Base-by-base conservation (phyloP, 1,140 invertebrate genomes). In the Halictus rubicundus region DNA sequence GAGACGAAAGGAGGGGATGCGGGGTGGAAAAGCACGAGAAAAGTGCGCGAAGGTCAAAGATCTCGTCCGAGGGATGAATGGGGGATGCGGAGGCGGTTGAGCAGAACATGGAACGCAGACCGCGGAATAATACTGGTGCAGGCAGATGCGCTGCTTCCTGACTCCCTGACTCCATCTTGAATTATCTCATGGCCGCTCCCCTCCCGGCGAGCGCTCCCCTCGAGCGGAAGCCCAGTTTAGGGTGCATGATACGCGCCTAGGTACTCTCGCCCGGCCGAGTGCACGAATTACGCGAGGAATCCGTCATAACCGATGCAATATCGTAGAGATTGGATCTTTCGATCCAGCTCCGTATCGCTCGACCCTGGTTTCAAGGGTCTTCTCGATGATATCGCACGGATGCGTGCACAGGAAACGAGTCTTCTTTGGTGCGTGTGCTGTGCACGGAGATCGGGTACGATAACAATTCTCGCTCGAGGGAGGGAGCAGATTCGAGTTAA, bases 151-250 rank as follows among this genome's bases (percentile, higher is more conserved):
- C 77, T 32, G 68, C 68, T 80, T 77, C 63, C 88, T 92, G 91
- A 92, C 92, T 92, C 87, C 77, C 76, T 91, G 91, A 92, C 92
- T 92, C 90, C 89, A 92, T 92, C 87, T 92, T 92, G 91, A 92
- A 91, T 91, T 87, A 90, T 90, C 88, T 88, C 82, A 74, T 87
- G 81, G 76, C 81, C 59, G 81, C 87, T 85, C 86, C 86, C 81
- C 73, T 77, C 69, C 76, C 54, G 59, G 32, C 10, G 32, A n/a
- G 23, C 32, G 59, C 68, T 60, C 59, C 68, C 68, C 37, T 78
- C 42, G 65, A 32, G 32, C 81, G 71, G 60, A n/a, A 71, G 69
- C 77, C 27, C 39, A 46, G 32, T n/a, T 73, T 84, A 57, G 80
- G 79, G 84, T 85, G 66, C 60, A 63, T 63, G 60, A 63, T 63